Percentiles rank a stretch among this genome's conserved stretches.
phyloP scores from a whole-genome alignment of 2,888 invertebrate species.

The Drosophila longiperda region DNA sequence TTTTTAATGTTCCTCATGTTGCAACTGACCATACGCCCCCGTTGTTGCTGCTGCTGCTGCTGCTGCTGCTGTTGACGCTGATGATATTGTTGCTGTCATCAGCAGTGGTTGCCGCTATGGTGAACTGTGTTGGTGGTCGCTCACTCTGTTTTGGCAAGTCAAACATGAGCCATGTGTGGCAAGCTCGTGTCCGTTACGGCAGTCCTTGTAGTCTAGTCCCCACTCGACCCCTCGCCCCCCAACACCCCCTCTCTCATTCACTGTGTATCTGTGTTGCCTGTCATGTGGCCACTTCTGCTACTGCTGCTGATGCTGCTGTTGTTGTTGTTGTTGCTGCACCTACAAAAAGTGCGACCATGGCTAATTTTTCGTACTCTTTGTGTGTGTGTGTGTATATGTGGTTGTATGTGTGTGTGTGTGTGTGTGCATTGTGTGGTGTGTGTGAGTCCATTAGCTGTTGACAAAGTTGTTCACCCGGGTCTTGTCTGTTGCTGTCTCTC shows the following conservation, averaged over 20 bases:
- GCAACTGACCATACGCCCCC: conserved; percentile 51
- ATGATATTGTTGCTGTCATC: conserved; percentile 81
- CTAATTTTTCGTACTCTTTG: conserved; percentile 67
- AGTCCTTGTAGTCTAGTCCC: conserved; percentile 22
- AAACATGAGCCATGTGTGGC: conserved; percentile 67
- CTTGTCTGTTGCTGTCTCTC: conserved; percentile 34
- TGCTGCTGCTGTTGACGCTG: conserved; percentile 59
- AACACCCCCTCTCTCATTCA: neutral
- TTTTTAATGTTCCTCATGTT: conserved; percentile 82
- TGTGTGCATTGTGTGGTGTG: conserved; percentile 20
- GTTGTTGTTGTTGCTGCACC: conserved; percentile 55
- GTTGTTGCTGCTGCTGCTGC: conserved; percentile 24
- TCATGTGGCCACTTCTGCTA: conserved; percentile 57
- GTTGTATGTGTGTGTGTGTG: conserved; percentile 37
- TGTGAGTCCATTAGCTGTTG: conserved; percentile 80
- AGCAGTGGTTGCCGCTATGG: conserved; percentile 76
- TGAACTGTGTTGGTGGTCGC: conserved; percentile 60
- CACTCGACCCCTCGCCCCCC: neutral
- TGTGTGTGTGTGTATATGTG: conserved; percentile 41
- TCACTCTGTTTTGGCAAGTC: conserved; percentile 65
- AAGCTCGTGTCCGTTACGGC: conserved; percentile 48
- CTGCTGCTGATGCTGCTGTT: conserved; percentile 17
- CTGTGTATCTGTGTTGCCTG: conserved; percentile 31
- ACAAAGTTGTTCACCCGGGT: conserved; percentile 70
- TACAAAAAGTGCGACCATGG: conserved; percentile 66